Base-by-base conservation (phyloP, 1,140 invertebrate species). In the Apocrypta bakeri region DNA sequence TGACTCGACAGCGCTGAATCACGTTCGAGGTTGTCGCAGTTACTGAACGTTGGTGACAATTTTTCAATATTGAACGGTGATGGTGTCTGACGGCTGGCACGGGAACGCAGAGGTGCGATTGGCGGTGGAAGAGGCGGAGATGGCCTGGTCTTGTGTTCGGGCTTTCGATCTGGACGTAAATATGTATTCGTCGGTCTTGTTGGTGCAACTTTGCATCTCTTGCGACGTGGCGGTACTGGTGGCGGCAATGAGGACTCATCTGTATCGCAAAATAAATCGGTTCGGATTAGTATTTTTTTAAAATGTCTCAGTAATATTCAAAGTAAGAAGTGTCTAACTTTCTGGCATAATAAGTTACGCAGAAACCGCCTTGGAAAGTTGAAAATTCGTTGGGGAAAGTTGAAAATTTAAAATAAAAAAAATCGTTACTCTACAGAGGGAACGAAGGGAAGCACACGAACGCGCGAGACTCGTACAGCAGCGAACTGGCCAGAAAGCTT, bases 171-270 rank as follows among this genome's bases (percentile, higher is more conserved):
- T 21, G 12, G 8, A 6, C 21, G 76, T n/a, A 64, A 9, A 27
- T 73, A 40, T 17, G 37, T 14, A 17, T 9, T 63, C 12, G 76
- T 82, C 27, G 76, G 25, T 31, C 72, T 77, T 76, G 37, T 66
- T 74, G 79, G 78, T 42, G 85, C 85, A n/a, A 17, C 81, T 86
- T 88, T 91, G 42, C 86, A 87, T 86, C 88, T 91, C 37, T 85
- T 89, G 69, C 91, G 88, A 68, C 90, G 89, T 29, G 90, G 91
- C 73, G 91, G 91, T 68, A 92, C 87, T 31, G 91, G 90, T 81
- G 91, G 91, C 64, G 87, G 74, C 77, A 76, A 74, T 27, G 77
- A 81, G 76, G 81, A 84, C 82, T 88, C 87, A 86, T 88, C 90
- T 91, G 87, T n/a, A 89, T 88, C 37, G 85, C 68, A 85, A 77